These are phyloP conservation scores for Leucophenga montana DNA, from an alignment of 2,888 invertebrate genomes.

Conservation along the genomic window DNA sequence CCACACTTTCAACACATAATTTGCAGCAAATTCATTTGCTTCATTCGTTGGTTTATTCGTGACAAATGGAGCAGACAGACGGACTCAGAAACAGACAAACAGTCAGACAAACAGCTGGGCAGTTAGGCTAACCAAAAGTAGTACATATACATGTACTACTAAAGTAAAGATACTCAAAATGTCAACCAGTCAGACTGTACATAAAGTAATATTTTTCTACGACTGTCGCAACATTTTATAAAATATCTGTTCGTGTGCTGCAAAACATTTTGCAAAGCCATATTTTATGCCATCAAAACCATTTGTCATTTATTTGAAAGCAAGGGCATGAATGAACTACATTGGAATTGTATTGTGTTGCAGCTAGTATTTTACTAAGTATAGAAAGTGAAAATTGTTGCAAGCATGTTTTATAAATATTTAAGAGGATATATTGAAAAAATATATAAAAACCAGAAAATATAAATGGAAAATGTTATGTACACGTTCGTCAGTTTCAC, in stretches of 20 bases:
- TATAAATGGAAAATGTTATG: no score
- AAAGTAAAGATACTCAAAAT: no score
- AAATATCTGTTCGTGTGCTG: slow-evolving; percentile 52
- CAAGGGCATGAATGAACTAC: no score
- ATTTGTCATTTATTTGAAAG: slow-evolving; percentile 64
- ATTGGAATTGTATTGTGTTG: slow-evolving; percentile 46
- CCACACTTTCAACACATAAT: slow-evolving; percentile 19
- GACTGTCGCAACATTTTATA: no score
- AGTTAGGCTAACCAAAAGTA: no score
- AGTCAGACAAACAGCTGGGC: neutral
- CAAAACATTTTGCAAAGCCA: slow-evolving; percentile 65
- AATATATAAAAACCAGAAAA: no score
- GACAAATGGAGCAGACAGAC: slow-evolving; percentile 17
- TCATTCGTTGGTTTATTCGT: slow-evolving; percentile 9
- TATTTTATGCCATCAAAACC: slow-evolving; percentile 65
- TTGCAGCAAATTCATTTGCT: neutral
- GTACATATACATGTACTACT: no score
- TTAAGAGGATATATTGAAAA: neutral
- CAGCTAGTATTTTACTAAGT: slow-evolving; percentile 41
- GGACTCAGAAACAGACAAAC: neutral
- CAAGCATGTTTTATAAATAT: slow-evolving; percentile 34
- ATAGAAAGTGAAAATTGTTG: slow-evolving; percentile 49
- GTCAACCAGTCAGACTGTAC: no score
- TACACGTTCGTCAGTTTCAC: no score
- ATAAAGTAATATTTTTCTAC: slow-evolving; percentile 12